Base-by-base conservation (phyloP, 2,888 invertebrate genomes). In the Ornithoptera priamus region DNA sequence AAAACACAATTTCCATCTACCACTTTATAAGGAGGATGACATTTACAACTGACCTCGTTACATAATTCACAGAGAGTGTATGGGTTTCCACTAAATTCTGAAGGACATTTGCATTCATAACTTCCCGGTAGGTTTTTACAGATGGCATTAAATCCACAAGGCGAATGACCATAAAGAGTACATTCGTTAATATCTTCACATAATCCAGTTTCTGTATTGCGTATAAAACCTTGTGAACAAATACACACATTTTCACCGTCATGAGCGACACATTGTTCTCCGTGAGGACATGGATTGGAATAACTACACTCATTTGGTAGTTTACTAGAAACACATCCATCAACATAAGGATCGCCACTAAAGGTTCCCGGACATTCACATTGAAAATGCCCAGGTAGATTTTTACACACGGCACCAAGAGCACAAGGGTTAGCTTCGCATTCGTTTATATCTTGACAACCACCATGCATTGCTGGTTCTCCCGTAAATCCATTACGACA, bases 101-200 rank as follows among this genome's bases (percentile, higher is more conserved):
- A 93, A 0, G 97, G 96, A 80, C 98, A 98, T 80, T 97, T 96
- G 78, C 98, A 98, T 87, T 97, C 97, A 82, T 98, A 98, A 81
- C 97, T 97, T 62, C 98, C 98, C 0, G 98, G 98, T 65, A 98
- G 90, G 88, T 98, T 98, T 84, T 97, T 97, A 81, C 98, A 98
- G 70, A 97, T 94, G 0, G 98, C 97, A 85, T 97, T 97, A 36
- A 97, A 88, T 0, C 98, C 98, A 86, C 98, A 98, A 22, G 97
- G 96, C 3, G 96, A 94, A 76, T 96, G 96, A 69, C 95, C 96
- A 42, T 95, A 92, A 77, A 96, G 95, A 5, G 95, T 94, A 81
- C 98, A 98, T 86, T 98, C 98, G 81, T 98, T 96, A 68, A 97
- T 93, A 85, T 98, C 98, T 80, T 96, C 93, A 87, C 98, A 98